A percentile compares a stretch with the other conserved stretches of the same genome.
phyloP scores from a whole-genome alignment of 2,113 vertebrate genomes.

The Patagioenas fasciata region DNA sequence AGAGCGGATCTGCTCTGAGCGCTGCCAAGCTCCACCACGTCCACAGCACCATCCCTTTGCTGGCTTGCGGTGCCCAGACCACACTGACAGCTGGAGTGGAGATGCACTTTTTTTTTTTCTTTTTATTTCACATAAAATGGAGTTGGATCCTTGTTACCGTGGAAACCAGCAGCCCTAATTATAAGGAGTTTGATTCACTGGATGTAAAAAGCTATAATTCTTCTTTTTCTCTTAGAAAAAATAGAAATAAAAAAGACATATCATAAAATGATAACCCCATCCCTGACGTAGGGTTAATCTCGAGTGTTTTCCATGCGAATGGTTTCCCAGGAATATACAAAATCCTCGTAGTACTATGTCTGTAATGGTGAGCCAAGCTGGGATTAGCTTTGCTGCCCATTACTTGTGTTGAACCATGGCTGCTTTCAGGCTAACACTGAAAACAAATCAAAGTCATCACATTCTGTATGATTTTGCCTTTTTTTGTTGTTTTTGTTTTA shows the following conservation, averaged over 20 bases:
- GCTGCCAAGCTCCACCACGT: not conserved
- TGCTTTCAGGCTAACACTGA: not conserved
- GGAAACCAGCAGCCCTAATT: constrained; percentile 82
- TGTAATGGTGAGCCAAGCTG: not conserved
- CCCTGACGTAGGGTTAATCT: not conserved
- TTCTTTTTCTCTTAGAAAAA: constrained; percentile 44
- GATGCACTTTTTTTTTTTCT: constrained; percentile 38
- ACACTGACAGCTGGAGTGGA: constrained; percentile 66
- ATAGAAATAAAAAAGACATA: not conserved
- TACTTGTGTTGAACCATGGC: not conserved
- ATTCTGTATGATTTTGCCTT: not conserved
- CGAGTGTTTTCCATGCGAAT: not conserved
- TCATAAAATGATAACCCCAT: not conserved
- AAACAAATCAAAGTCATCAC: constrained; percentile 20
- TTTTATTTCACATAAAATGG: constrained; percentile 71
- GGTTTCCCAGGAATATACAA: not conserved
- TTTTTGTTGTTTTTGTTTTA: not conserved
- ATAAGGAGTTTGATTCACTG: constrained; percentile 77
- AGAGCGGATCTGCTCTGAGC: not conserved
- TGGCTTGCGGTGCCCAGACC: constrained; percentile 12
- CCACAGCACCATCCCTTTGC: constrained; percentile 14
- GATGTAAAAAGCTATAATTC: constrained; percentile 69
- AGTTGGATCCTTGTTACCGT: constrained; percentile 74
- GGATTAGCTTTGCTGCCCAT: constrained; percentile 6
- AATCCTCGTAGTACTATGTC: not conserved